A percentile compares a stretch with the other conserved stretches of the same genome.
These are phyloP conservation scores for Ctenopoma kingsleyae DNA, from an alignment of 2,797 vertebrate genomes.

Conservation along the genomic window DNA sequence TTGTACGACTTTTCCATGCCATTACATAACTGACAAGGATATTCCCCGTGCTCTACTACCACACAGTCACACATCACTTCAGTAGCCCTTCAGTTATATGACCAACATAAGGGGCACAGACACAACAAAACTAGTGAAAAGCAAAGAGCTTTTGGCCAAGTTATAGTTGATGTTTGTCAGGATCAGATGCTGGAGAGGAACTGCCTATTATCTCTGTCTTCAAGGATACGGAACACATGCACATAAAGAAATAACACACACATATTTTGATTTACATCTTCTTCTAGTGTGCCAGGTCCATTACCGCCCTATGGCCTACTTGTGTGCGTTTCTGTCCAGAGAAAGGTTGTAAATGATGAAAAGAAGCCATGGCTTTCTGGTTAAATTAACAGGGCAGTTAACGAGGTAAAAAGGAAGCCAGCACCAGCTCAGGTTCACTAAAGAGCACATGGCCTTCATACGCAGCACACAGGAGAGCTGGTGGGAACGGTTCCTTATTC, in stretches of 20 bases:
- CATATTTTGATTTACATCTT: conserved; percentile 32
- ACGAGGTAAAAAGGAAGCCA: conserved; percentile 53
- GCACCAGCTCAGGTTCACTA: conserved; percentile 35
- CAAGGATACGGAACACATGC: conserved; percentile 46
- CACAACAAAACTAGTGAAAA: conserved; percentile 8
- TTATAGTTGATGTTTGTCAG: conserved; percentile 28
- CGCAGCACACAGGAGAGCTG: conserved; percentile 7
- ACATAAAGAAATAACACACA: conserved; percentile 16
- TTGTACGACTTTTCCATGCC: background rate
- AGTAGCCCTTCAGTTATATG: background rate
- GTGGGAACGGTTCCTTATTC: conserved; percentile 22
- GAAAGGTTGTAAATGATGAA: conserved; percentile 50
- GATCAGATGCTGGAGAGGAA: conserved; percentile 49
- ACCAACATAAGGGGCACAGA: conserved; percentile 10
- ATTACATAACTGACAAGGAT: background rate
- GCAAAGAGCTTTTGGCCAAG: background rate
- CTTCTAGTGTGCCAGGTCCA: conserved; percentile 33
- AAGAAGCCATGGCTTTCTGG: conserved; percentile 45
- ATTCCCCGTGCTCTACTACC: background rate
- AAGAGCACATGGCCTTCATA: conserved; percentile 27
- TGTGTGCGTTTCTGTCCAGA: conserved; percentile 20
- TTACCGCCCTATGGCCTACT: conserved; percentile 10
- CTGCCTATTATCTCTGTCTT: conserved; percentile 36
- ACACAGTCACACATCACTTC: background rate
- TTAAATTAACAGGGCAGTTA: conserved; percentile 45